phyloP scores from a whole-genome alignment of 2,888 invertebrate species.

The Polymixis flavicincta region DNA sequence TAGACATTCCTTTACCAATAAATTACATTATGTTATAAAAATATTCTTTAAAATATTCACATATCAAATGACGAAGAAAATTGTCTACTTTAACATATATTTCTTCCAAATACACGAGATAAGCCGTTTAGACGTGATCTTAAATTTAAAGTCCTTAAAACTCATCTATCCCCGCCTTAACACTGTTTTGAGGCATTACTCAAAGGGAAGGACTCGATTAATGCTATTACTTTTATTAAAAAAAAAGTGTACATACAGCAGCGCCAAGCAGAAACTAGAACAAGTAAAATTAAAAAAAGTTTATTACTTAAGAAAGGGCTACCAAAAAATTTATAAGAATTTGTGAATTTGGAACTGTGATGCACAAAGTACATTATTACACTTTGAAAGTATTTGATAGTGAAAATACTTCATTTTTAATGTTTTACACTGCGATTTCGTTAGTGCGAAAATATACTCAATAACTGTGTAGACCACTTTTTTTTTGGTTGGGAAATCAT shows the following conservation, averaged over 20 bases:
- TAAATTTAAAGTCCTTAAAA: too few species aligned
- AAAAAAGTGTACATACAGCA: background rate
- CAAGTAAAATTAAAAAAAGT: background rate
- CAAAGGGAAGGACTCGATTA: too few species aligned
- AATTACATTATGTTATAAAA: too few species aligned
- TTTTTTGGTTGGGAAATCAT: too few species aligned
- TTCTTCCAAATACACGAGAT: too few species aligned
- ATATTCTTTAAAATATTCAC: too few species aligned
- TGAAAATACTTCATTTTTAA: background rate
- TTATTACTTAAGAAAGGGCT: background rate
- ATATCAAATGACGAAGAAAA: too few species aligned
- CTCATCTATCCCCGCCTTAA: too few species aligned
- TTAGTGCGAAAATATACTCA: background rate
- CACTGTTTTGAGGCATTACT: background rate
- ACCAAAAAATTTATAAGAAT: too few species aligned
- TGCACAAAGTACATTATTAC: background rate
- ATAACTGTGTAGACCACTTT: background rate
- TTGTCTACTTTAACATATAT: too few species aligned
- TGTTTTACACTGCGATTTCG: background rate
- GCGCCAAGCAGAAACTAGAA: background rate
- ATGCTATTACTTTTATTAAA: background rate
- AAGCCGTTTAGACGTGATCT: too few species aligned
- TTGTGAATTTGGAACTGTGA: background rate
- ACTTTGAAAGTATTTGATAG: background rate
- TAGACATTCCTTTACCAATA: too few species aligned